Evolutionary conservation across 2,888 invertebrate genomes (phyloP).

Genomic region (Drosophila maculinotata): DNA sequence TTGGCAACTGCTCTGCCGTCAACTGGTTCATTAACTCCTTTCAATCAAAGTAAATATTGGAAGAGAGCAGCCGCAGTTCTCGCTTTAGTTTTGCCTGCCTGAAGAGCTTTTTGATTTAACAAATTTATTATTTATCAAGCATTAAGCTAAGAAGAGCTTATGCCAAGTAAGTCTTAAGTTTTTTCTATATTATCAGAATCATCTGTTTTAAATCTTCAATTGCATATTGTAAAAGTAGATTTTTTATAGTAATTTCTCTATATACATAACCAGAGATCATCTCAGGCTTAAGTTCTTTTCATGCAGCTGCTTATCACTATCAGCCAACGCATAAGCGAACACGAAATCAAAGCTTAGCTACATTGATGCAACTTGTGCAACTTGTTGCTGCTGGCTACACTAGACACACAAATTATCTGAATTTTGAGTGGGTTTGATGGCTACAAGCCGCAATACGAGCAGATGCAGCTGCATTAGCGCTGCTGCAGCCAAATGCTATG

Average conservation of each 20-base stretch:
- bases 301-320: constrained; percentile 50
- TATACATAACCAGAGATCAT: not conserved
- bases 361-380: constrained; percentile 50
- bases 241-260: not conserved
- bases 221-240: not conserved
- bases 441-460: constrained; percentile 46
- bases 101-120: not conserved
- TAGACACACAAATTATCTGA: constrained; percentile 45
- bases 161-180: not conserved
- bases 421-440: constrained; percentile 72
- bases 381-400: constrained; percentile 64
- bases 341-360: constrained; percentile 19
- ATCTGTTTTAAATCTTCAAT: not conserved
- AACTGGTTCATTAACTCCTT: constrained; percentile 57
- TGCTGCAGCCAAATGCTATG: not conserved
- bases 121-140: no score
- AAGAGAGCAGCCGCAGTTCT: not conserved
- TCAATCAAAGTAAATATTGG: constrained; percentile 45
- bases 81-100: not conserved
- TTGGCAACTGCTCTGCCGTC: constrained; percentile 36
- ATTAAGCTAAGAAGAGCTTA: no score
- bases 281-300: not conserved
- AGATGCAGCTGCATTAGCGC: constrained; percentile 19
- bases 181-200: no score
- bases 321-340: constrained; percentile 50